These are phyloP conservation scores for Maccullochella peelii DNA, from an alignment of 2,113 vertebrate species.

Conservation along the genomic window DNA sequence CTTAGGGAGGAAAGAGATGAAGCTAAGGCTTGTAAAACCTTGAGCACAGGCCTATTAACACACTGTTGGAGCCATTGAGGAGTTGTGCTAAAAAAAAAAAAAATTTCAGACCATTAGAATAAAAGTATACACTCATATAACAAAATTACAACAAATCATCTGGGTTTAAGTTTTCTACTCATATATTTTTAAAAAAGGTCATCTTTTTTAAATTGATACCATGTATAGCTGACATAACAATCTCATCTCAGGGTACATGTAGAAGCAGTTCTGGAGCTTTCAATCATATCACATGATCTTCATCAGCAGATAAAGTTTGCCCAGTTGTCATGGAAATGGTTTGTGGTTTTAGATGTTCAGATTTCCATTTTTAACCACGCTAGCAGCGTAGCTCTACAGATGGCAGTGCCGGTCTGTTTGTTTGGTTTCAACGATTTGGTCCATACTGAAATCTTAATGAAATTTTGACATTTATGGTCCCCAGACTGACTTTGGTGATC, in stretches of 20 bases:
- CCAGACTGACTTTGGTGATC: background rate
- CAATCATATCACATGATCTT: too few relatives aligned
- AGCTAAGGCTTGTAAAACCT: constrained; percentile 40
- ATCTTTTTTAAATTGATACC: too few relatives aligned
- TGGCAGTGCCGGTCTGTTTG: background rate
- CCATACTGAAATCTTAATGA: too few relatives aligned
- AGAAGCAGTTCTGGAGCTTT: too few relatives aligned
- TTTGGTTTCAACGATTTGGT: background rate
- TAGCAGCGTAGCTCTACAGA: background rate
- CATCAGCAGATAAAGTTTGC: background rate
- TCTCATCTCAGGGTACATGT: too few relatives aligned
- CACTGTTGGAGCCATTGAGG: background rate
- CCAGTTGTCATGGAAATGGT: background rate
- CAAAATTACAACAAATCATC: background rate
- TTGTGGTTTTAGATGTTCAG: background rate
- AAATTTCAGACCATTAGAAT: background rate
- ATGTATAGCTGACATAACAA: too few relatives aligned
- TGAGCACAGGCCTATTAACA: background rate
- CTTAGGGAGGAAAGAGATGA: background rate
- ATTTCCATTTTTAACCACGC: background rate
- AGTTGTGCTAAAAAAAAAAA: background rate
- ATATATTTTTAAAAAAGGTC: too few relatives aligned
- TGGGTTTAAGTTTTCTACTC: background rate
- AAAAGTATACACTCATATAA: too few relatives aligned
- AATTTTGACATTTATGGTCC: too few relatives aligned